Percentiles rank a stretch among this genome's conserved stretches.
Conservation (phyloP, 2,113 vertebrate species). For the Phyllostomus hastatus region DNA sequence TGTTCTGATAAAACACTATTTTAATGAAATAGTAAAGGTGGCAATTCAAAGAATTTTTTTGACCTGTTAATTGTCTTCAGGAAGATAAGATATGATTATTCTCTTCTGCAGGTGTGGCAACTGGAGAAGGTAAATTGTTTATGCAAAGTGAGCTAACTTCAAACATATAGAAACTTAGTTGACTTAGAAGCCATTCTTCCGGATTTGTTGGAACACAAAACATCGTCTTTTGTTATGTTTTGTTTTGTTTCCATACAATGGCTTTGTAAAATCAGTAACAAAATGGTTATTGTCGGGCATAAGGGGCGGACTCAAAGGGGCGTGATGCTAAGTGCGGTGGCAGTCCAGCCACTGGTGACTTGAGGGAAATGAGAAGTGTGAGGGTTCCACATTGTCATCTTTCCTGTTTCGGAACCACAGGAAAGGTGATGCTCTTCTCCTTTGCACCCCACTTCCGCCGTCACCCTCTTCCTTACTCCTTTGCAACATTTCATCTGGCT, state of each 20-base stretch:
- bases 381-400: not conserved
- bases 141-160: not conserved
- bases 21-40: not conserved
- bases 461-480: not conserved
- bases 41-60: not conserved
- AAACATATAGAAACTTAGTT: not conserved
- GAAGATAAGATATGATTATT: not conserved
- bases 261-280: not conserved
- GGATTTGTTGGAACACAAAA: not conserved
- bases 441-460: not conserved
- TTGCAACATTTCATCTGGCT: not conserved
- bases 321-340: not conserved
- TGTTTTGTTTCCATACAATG: not conserved
- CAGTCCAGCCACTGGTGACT: not conserved
- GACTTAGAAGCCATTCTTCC: not conserved
- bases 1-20: not conserved
- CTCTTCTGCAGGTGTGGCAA: not conserved
- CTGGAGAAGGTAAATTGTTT: not conserved
- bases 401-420: constrained; percentile 54
- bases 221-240: not conserved
- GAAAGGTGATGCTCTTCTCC: not conserved
- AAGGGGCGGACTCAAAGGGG: not conserved
- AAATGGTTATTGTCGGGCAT: not conserved
- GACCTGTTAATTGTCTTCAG: not conserved
- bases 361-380: constrained; percentile 29